These are phyloP conservation scores for Oryctolagus cuniculus DNA, from an alignment of 2,113 vertebrate species.

Conservation along the genomic window mOryCun1.1 NC_091433.1:63300501-63301000, in stretches of 20 bases:
- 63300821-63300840: neutral
- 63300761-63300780: neutral
- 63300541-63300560: neutral
- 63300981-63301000: neutral
- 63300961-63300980: neutral
- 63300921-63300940: neutral
- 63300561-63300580: neutral
- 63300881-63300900: neutral
- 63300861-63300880: neutral
- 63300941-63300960: neutral
- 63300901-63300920: slow-evolving; percentile 37
- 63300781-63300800: neutral
- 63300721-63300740: neutral
- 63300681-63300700: neutral
- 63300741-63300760: neutral
- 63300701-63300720: neutral
- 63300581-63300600: neutral
- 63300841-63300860: neutral
- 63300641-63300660: neutral
- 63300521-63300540: neutral
- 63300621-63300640: neutral
- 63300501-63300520: neutral
- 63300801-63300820: neutral
- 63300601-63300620: neutral
- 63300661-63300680: neutral